Percentiles rank a stretch among this genome's conserved stretches.
Conservation (phyloP, 2,888 invertebrate species). For the Notocelia uddmanniana region DNA sequence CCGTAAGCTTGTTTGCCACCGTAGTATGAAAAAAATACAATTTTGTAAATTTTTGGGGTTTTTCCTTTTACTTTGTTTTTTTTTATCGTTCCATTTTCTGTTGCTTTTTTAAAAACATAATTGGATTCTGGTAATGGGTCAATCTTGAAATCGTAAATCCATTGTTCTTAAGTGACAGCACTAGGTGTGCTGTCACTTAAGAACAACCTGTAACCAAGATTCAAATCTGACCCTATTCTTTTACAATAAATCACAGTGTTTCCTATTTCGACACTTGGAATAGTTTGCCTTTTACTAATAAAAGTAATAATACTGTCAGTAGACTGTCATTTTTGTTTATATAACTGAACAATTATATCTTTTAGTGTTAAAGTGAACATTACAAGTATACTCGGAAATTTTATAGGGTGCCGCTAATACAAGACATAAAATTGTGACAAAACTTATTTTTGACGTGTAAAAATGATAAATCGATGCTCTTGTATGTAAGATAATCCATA, state of each 20-base stretch:
- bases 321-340: neutral
- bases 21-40: too few relatives aligned
- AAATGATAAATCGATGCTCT: neutral
- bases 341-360: conserved; percentile 15
- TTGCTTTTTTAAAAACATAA: too few relatives aligned
- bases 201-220: neutral
- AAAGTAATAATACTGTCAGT: neutral
- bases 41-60: neutral
- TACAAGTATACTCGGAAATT: conserved; percentile 12
- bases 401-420: neutral
- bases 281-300: neutral
- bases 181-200: too few relatives aligned
- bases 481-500: too few relatives aligned
- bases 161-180: neutral
- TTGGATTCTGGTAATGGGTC: too few relatives aligned
- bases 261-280: neutral
- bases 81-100: neutral
- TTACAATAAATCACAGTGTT: neutral
- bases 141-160: neutral
- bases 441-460: conserved; percentile 3
- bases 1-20: too few relatives aligned
- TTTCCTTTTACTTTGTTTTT: neutral
- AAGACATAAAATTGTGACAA: conserved; percentile 8
- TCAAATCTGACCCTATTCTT: neutral
- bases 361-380: conserved; percentile 17